A percentile compares a stretch with the other conserved stretches of the same genome.
Conservation (phyloP, 2,113 vertebrate species). For the Acanthisitta chloris region DNA sequence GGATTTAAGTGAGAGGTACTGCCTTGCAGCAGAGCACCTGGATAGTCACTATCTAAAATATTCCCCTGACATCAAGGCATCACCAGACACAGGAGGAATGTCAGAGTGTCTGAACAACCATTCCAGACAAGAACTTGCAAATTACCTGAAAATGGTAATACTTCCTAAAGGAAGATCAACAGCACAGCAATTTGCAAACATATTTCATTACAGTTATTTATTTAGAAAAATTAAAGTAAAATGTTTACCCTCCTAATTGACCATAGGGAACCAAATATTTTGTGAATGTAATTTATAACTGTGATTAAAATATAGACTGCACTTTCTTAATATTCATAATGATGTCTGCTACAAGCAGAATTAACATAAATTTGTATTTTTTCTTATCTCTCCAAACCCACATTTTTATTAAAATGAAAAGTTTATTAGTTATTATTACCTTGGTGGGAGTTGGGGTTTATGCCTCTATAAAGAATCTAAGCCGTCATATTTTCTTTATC, state of each 20-base stretch:
- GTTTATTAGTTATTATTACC: slow-evolving; percentile 43
- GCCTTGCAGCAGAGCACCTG: neutral
- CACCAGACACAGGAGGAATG: neutral
- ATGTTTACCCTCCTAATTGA: slow-evolving; percentile 52
- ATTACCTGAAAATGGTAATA: slow-evolving; percentile 13
- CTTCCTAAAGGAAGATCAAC: neutral
- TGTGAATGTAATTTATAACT: slow-evolving; percentile 45
- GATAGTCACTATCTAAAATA: neutral
- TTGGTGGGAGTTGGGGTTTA: slow-evolving; percentile 8
- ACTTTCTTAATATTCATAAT: slow-evolving; percentile 35
- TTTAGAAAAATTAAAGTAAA: slow-evolving; percentile 35
- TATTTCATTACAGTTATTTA: slow-evolving; percentile 41
- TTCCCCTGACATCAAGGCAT: neutral
- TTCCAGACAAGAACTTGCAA: neutral
- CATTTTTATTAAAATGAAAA: slow-evolving; percentile 51
- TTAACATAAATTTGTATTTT: slow-evolving; percentile 53
- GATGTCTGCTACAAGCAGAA: slow-evolving; percentile 2
- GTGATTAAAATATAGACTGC: slow-evolving; percentile 40
- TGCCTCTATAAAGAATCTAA: slow-evolving; percentile 23
- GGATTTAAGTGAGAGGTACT: neutral
- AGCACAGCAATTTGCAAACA: slow-evolving; percentile 17
- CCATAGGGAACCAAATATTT: slow-evolving; percentile 49
- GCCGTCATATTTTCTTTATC: slow-evolving; percentile 28
- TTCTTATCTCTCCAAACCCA: slow-evolving; percentile 50
- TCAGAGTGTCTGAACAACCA: neutral